Conservation (phyloP, 2,797 vertebrate species). For the Yasuhikotakia modesta region DNA sequence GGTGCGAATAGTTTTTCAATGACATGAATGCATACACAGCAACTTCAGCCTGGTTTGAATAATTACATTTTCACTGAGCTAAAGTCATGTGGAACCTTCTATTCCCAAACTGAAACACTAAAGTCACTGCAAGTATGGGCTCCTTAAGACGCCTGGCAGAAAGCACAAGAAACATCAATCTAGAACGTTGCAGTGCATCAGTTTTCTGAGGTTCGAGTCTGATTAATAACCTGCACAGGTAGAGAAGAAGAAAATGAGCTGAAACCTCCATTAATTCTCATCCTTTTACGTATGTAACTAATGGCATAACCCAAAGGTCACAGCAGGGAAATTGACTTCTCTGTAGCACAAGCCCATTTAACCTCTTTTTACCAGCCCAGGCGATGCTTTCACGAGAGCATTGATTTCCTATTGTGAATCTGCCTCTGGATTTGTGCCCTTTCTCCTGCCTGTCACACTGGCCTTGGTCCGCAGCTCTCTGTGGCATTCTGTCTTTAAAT, state of each 20-base stretch:
- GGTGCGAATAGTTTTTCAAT: background rate
- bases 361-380: constrained; percentile 61
- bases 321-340: constrained; percentile 54
- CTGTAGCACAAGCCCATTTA: constrained; percentile 57
- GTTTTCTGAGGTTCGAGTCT: constrained; percentile 5
- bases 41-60: background rate
- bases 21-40: background rate
- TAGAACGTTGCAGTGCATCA: background rate
- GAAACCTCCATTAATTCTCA: constrained; percentile 55
- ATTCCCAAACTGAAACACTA: background rate
- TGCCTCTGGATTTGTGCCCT: constrained; percentile 48
- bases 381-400: constrained; percentile 54
- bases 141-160: background rate
- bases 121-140: background rate
- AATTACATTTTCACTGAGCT: too few species aligned
- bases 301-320: constrained; percentile 60
- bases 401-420: constrained; percentile 60
- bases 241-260: constrained; percentile 37
- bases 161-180: constrained; percentile 6
- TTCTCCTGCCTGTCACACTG: constrained; percentile 44
- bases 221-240: constrained; percentile 45
- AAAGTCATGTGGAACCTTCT: background rate
- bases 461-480: constrained; percentile 48
- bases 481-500: constrained; percentile 2
- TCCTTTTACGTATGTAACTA: constrained; percentile 59